Conservation (phyloP, 2,113 vertebrate genomes). For the Siphamia tubifer region DNA sequence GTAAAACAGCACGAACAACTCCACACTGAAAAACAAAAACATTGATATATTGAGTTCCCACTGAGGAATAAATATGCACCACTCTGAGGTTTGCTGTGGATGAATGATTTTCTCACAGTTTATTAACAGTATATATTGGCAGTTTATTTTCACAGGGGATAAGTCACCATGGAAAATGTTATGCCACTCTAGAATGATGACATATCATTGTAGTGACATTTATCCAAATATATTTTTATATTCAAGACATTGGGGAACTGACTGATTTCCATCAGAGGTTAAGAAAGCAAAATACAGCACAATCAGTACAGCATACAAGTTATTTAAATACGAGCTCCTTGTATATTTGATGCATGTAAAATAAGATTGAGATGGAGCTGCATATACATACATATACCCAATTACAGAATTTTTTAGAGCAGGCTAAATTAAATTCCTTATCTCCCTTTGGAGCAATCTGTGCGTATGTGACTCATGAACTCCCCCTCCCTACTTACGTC, state of each 20-base stretch:
- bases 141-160: conserved; percentile 13
- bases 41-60: background rate
- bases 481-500: conserved; percentile 50
- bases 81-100: background rate
- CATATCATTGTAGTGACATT: background rate
- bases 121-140: background rate
- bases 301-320: background rate
- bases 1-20: conserved; percentile 63
- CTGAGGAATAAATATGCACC: background rate
- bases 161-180: background rate
- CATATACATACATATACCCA: background rate
- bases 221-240: conserved; percentile 10
- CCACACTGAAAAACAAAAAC: background rate
- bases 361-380: background rate
- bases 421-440: conserved; percentile 61
- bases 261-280: background rate
- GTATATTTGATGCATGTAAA: background rate
- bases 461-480: conserved; percentile 49
- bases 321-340: background rate
- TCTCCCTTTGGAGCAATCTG: conserved; percentile 58
- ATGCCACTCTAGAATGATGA: background rate
- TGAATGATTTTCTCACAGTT: conserved; percentile 1
- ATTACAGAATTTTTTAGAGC: conserved; percentile 13
- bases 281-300: background rate
- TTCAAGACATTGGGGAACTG: background rate